Evolutionary conservation across 2,888 invertebrate species (phyloP).

Genomic region (Argynnis bischoffii): DNA sequence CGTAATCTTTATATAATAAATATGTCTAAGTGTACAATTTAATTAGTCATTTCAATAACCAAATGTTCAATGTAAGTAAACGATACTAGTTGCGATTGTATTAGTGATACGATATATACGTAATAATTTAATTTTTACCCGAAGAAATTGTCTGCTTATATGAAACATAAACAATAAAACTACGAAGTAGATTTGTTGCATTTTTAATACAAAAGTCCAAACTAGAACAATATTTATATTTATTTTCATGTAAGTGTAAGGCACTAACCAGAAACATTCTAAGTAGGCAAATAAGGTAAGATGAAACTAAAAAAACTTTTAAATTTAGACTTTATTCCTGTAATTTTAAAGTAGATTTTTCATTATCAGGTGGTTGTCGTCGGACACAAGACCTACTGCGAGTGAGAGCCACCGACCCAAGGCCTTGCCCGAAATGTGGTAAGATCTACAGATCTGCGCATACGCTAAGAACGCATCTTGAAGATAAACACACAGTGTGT

Average conservation of each 20-base stretch:
- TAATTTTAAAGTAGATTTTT: not conserved
- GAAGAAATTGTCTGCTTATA: slow-evolving; percentile 80
- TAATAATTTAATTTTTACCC: slow-evolving; percentile 82
- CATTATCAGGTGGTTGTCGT: slow-evolving; percentile 83
- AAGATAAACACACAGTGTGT: slow-evolving; percentile 96
- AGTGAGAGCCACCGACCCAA: slow-evolving; percentile 94
- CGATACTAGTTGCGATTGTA: slow-evolving; percentile 81
- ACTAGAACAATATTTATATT: not conserved
- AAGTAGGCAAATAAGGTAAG: slow-evolving; percentile 30
- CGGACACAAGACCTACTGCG: slow-evolving; percentile 92
- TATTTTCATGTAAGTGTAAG: too few species aligned
- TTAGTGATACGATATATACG: slow-evolving; percentile 82
- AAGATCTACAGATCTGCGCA: slow-evolving; percentile 96
- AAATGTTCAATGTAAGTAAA: slow-evolving; percentile 81
- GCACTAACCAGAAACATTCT: too few species aligned
- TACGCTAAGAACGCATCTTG: slow-evolving; percentile 94
- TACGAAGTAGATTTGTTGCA: slow-evolving; percentile 72
- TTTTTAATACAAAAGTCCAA: slow-evolving; percentile 32
- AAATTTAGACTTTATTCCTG: not conserved
- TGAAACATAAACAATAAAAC: slow-evolving; percentile 77
- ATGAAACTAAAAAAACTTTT: not conserved
- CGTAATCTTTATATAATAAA: slow-evolving; percentile 73
- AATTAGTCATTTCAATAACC: slow-evolving; percentile 77
- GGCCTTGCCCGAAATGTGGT: slow-evolving; percentile 96
- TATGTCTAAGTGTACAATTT: slow-evolving; percentile 69